phyloP scores from a whole-genome alignment of 1,140 invertebrate species.

The Solenopsis fugax region DNA sequence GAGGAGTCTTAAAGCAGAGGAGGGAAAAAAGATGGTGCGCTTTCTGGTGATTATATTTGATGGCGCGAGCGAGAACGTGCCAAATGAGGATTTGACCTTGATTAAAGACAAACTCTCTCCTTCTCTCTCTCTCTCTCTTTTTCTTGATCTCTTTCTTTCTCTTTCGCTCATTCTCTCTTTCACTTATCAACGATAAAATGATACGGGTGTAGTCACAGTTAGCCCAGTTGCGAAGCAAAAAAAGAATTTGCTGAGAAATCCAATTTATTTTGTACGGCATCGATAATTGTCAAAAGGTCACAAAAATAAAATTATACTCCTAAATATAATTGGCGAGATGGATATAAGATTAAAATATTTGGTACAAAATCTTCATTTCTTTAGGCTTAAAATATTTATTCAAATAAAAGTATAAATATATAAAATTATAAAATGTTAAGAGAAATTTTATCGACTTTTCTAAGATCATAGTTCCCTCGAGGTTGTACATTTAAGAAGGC shows the following conservation, averaged over 20 bases:
- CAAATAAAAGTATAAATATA: not conserved
- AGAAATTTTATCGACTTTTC: not conserved
- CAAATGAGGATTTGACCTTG: slow-evolving; percentile 73
- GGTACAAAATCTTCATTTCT: not conserved
- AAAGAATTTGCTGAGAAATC: not conserved
- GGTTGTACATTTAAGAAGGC: not conserved
- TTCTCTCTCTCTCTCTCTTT: slow-evolving; percentile 3
- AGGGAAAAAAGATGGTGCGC: slow-evolving; percentile 63
- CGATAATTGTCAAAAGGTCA: not conserved
- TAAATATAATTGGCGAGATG: not conserved
- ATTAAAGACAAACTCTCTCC: slow-evolving; percentile 67
- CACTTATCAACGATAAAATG: slow-evolving; percentile 26
- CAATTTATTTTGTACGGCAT: not conserved
- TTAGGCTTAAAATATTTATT: not conserved
- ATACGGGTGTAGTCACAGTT: not conserved
- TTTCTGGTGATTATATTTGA: slow-evolving; percentile 77
- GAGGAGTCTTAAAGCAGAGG: slow-evolving; percentile 16
- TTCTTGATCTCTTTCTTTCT: not conserved
- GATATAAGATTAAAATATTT: not conserved
- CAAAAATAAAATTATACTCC: not conserved
- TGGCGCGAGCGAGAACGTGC: slow-evolving; percentile 71
- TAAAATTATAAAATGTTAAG: not conserved
- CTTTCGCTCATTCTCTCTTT: not conserved
- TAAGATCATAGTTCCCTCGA: too few relatives aligned
- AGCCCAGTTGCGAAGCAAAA: not conserved